These are phyloP conservation scores for Leguminivora glycinivorella DNA, from an alignment of 1,140 invertebrate species.

Conservation along the genomic window DNA sequence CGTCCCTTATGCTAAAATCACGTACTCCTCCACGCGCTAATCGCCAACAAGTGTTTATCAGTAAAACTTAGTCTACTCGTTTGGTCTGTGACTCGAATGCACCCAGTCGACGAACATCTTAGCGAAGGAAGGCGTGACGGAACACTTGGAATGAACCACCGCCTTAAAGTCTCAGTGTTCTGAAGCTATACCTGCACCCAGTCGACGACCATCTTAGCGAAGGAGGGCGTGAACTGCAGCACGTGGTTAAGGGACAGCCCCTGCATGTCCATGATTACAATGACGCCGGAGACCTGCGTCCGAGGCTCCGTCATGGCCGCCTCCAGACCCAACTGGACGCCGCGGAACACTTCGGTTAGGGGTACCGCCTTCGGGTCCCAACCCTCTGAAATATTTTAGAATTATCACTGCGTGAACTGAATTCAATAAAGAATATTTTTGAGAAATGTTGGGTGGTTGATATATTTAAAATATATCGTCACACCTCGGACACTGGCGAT, in stretches of 20 bases:
- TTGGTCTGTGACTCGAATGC: too few species aligned
- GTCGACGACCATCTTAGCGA: slow-evolving; percentile 89
- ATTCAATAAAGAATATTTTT: too few species aligned
- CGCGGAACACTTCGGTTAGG: slow-evolving; percentile 88
- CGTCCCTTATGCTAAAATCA: too few species aligned
- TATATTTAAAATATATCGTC: too few species aligned
- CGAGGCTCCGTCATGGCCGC: slow-evolving; percentile 87
- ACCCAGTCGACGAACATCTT: slow-evolving; percentile 90
- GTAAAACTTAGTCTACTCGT: too few species aligned
- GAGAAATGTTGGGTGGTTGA: too few species aligned
- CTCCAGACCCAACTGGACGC: slow-evolving; percentile 87
- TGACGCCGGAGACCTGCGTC: slow-evolving; percentile 86
- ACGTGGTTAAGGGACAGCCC: slow-evolving; percentile 87
- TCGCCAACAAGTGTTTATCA: too few species aligned
- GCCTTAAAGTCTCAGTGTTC: too few species aligned
- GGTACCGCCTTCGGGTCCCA: slow-evolving; percentile 89
- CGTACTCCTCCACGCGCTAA: too few species aligned
- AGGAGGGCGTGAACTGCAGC: slow-evolving; percentile 89
- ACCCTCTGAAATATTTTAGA: slow-evolving; percentile 79
- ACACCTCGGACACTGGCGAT: too few species aligned
- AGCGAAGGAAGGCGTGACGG: slow-evolving; percentile 89
- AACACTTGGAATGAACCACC: too few species aligned
- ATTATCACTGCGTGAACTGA: too few species aligned
- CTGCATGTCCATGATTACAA: slow-evolving; percentile 90
- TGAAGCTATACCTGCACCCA: slow-evolving; percentile 83